Conservation (phyloP, 2,113 vertebrate species). For the Tyrannus savana region DNA sequence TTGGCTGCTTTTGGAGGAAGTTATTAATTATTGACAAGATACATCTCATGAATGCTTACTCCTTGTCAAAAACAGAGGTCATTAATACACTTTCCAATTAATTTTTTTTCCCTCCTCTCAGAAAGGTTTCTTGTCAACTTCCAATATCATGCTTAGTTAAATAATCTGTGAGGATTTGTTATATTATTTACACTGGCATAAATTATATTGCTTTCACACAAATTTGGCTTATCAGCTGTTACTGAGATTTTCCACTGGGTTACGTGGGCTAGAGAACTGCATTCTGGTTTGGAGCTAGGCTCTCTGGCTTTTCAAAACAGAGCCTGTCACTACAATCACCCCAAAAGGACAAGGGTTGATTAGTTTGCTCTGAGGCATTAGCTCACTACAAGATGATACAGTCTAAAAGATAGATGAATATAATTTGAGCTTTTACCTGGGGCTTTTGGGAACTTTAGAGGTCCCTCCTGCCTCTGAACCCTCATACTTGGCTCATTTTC, state of each 20-base stretch:
- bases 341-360: not conserved
- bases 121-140: not conserved
- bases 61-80: not conserved
- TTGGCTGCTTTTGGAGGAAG: not conserved
- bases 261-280: not conserved
- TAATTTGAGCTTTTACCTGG: not conserved
- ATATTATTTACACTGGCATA: slow-evolving; percentile 5
- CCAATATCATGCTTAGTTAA: not conserved
- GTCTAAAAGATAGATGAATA: not conserved
- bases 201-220: not conserved
- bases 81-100: not conserved
- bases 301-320: not conserved
- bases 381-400: not conserved
- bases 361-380: not conserved
- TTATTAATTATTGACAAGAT: not conserved
- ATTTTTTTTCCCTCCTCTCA: not conserved
- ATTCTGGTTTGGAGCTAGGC: not conserved
- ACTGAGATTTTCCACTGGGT: not conserved
- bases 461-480: not conserved
- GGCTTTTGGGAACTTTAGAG: not conserved
- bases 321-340: not conserved
- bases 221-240: not conserved
- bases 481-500: not conserved
- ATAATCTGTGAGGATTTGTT: not conserved
- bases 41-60: not conserved